phyloP scores from a whole-genome alignment of 2,113 vertebrate genomes.

The Ailurus styani region DNA sequence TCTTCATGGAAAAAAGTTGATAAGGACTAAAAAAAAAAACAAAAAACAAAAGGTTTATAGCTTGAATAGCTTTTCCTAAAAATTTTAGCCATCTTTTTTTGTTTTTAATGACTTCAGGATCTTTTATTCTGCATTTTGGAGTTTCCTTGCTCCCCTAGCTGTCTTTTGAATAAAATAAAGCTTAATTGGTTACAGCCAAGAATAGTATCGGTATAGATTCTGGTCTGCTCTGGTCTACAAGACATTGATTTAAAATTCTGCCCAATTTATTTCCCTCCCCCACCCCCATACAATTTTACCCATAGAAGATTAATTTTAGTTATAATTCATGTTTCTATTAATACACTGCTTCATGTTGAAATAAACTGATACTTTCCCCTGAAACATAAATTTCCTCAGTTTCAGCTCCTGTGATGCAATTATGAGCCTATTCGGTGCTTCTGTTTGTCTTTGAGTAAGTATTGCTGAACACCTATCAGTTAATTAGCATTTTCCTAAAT shows the following conservation, averaged over 20 bases:
- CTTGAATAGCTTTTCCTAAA: slow-evolving; percentile 12
- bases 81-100: slow-evolving; percentile 39
- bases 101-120: not conserved
- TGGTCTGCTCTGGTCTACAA: not conserved
- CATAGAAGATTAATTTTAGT: not conserved
- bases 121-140: not conserved
- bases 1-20: slow-evolving; percentile 24
- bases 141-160: not conserved
- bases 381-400: not conserved
- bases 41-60: slow-evolving; percentile 5
- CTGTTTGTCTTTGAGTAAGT: not conserved
- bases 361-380: slow-evolving; percentile 6
- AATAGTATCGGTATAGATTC: slow-evolving; percentile 28
- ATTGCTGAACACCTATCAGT: not conserved
- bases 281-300: not conserved
- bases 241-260: slow-evolving; percentile 21
- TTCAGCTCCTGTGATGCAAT: not conserved
- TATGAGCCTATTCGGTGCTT: not conserved
- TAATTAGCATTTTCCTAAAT: not conserved
- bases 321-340: not conserved
- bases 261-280: not conserved
- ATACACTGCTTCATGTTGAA: not conserved
- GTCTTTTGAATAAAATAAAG: slow-evolving; percentile 37
- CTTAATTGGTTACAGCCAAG: not conserved
- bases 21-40: slow-evolving; percentile 35